phyloP scores from a whole-genome alignment of 2,888 invertebrate species.

The Cataglyphis rosenhaueri region DNA sequence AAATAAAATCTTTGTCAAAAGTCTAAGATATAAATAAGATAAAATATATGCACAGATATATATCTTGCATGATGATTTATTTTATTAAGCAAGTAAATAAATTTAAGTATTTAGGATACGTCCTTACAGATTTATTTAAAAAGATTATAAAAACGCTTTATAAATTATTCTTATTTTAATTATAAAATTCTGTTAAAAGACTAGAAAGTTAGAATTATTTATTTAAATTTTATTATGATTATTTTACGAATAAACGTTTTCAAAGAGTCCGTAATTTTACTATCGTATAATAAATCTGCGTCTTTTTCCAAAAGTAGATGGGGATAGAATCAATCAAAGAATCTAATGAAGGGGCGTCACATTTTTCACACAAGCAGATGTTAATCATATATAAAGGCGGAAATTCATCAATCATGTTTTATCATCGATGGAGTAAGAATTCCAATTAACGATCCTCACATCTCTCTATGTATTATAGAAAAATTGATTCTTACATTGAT shows the following conservation, averaged over 20 bases:
- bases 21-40: not conserved
- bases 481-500: not conserved
- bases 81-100: not conserved
- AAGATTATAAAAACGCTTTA: not conserved
- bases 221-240: not conserved
- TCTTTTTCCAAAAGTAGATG: not conserved
- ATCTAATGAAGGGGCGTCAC: not conserved
- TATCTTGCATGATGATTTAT: not conserved
- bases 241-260: not conserved
- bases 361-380: not conserved
- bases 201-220: not conserved
- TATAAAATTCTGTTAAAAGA: not conserved
- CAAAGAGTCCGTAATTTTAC: not conserved
- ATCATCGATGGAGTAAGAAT: conserved; percentile 28
- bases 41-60: not conserved
- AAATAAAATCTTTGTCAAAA: not conserved
- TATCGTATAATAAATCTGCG: not conserved
- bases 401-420: conserved; percentile 24
- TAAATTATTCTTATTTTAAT: conserved; percentile 8
- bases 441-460: not conserved
- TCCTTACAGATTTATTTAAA: not conserved
- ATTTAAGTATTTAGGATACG: not conserved
- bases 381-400: conserved; percentile 22
- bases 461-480: not conserved
- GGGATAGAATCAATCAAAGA: not conserved